phyloP scores from a whole-genome alignment of 2,888 invertebrate species.

The Oeneis ivallda region DNA sequence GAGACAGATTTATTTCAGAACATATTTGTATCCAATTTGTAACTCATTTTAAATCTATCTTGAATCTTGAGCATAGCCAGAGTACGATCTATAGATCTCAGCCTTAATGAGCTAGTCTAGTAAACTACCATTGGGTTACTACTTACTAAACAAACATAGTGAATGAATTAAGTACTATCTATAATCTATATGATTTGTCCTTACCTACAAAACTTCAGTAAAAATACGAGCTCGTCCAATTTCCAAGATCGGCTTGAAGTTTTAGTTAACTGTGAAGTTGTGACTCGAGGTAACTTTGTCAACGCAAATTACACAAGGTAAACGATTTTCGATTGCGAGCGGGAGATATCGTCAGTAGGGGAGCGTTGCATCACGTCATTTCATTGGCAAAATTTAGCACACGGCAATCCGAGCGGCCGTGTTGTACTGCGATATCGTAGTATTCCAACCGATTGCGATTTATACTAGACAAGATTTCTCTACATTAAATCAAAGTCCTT shows the following conservation, averaged over 20 bases:
- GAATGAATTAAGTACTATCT: too few species aligned
- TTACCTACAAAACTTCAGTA: too few species aligned
- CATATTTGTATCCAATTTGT: too few species aligned
- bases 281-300: constrained; percentile 28
- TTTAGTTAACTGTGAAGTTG: constrained; percentile 9
- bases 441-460: constrained; percentile 47
- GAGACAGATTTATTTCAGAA: too few species aligned
- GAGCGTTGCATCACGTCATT: constrained; percentile 61
- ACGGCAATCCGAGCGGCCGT: constrained; percentile 51
- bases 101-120: too few species aligned
- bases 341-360: constrained; percentile 58
- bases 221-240: not conserved
- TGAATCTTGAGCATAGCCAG: too few species aligned
- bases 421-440: constrained; percentile 41
- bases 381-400: constrained; percentile 62
- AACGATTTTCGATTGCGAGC: constrained; percentile 41
- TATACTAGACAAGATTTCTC: constrained; percentile 46
- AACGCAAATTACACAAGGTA: constrained; percentile 42
- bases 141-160: too few species aligned
- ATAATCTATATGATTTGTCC: too few species aligned
- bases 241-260: constrained; percentile 4
- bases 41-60: too few species aligned
- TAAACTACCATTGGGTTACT: too few species aligned
- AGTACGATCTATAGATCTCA: too few species aligned
- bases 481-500: constrained; percentile 48